Evolutionary conservation across 2,797 vertebrate species (phyloP).

Genomic region (Melanotaenia pygmaea): DNA sequence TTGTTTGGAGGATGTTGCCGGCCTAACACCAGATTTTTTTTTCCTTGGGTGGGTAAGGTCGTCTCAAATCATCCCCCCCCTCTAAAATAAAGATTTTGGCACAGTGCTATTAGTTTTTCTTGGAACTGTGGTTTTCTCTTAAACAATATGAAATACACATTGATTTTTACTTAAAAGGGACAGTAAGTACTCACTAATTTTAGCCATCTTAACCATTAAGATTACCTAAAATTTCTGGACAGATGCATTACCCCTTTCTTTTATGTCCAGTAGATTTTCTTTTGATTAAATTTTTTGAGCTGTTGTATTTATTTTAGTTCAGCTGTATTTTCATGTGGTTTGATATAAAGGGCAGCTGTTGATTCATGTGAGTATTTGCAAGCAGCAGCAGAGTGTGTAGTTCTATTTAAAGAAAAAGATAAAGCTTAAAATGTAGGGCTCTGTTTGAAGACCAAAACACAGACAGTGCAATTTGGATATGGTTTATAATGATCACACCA

Average conservation of each 20-base stretch:
- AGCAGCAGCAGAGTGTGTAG: no score
- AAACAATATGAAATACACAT: not conserved
- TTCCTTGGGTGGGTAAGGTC: no score
- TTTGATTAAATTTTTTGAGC: not conserved
- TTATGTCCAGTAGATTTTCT: not conserved
- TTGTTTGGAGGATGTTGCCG: not conserved
- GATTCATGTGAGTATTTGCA: not conserved
- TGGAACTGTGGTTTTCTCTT: not conserved
- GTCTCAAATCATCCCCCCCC: no score
- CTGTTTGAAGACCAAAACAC: constrained; percentile 11
- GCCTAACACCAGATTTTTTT: not conserved
- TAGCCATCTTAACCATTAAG: not conserved
- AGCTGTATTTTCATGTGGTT: not conserved
- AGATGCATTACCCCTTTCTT: not conserved
- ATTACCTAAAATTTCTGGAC: not conserved
- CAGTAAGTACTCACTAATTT: no score
- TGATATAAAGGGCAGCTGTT: not conserved
- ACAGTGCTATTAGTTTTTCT: not conserved
- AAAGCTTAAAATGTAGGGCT: not conserved
- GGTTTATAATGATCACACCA: not conserved
- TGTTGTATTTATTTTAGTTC: no score
- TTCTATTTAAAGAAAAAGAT: not conserved
- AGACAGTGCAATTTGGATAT: not conserved
- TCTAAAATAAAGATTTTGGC: no score
- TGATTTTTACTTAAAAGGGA: no score